phyloP scores from a whole-genome alignment of 2,113 vertebrate species.

The Hystrix cristata region DNA sequence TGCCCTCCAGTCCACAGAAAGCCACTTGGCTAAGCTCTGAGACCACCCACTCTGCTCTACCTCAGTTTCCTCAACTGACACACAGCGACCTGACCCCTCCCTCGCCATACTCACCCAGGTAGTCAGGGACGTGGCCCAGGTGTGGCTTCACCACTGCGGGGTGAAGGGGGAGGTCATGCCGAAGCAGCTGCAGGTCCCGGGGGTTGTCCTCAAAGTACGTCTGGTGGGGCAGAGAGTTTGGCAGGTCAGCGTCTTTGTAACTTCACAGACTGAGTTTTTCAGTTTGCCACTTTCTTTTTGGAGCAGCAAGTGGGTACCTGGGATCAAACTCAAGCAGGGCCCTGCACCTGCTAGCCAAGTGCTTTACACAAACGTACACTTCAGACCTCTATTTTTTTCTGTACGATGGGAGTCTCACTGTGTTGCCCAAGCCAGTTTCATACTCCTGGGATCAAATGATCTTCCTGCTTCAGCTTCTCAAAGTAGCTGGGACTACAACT shows the following conservation, averaged over 20 bases:
- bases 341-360: neutral
- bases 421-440: neutral
- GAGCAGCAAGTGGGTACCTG: too few species aligned
- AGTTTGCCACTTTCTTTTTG: neutral
- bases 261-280: fast-evolving
- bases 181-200: constrained; percentile 93
- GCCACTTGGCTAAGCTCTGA: too few species aligned
- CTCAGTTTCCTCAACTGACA: neutral
- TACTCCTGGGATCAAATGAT: neutral
- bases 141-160: constrained; percentile 95
- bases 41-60: neutral
- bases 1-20: neutral
- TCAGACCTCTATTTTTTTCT: neutral
- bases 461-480: neutral
- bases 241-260: neutral
- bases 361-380: neutral
- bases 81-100: neutral
- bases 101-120: constrained; percentile 89
- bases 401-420: neutral
- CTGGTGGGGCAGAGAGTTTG: constrained; percentile 15
- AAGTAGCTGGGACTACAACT: neutral
- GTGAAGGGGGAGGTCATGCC: constrained; percentile 95
- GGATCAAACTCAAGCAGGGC: neutral
- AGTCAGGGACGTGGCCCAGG: constrained; percentile 94
- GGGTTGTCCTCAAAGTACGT: constrained; percentile 96